Conservation (phyloP, 2,113 vertebrate genomes). For the Anhinga anhinga region DNA sequence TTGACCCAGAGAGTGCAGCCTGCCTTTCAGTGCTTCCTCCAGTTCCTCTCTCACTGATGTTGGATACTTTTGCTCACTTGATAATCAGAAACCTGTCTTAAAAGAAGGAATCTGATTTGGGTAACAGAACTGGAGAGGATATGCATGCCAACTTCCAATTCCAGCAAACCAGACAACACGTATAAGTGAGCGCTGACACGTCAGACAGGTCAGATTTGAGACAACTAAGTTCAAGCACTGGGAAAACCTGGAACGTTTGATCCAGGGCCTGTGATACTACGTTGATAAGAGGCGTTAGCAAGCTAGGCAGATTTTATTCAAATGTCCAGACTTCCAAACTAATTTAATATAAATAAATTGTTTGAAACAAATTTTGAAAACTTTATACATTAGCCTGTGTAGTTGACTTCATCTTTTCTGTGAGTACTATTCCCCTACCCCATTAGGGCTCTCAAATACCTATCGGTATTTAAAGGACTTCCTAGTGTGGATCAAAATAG, state of each 20-base stretch:
- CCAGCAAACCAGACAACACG: neutral
- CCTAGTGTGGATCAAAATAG: constrained; percentile 10
- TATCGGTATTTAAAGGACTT: constrained; percentile 29
- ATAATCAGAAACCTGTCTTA: neutral
- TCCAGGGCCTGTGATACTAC: neutral
- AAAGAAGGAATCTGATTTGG: neutral
- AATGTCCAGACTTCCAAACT: neutral
- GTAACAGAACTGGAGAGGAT: neutral
- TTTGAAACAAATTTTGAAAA: neutral
- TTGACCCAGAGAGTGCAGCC: neutral
- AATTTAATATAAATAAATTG: neutral
- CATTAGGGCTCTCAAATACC: neutral
- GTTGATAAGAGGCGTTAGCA: neutral
- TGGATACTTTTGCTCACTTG: neutral
- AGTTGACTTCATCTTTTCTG: neutral
- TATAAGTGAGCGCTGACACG: neutral
- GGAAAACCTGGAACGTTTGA: neutral
- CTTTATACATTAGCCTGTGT: neutral
- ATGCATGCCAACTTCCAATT: neutral
- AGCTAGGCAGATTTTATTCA: neutral
- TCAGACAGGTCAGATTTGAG: neutral
- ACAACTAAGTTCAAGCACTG: neutral
- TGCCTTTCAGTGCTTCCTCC: neutral
- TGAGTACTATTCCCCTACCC: neutral
- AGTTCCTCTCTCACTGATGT: neutral